Base-by-base conservation (phyloP, 1,140 invertebrate species). In the Drosophila pseudoananassae region DNA sequence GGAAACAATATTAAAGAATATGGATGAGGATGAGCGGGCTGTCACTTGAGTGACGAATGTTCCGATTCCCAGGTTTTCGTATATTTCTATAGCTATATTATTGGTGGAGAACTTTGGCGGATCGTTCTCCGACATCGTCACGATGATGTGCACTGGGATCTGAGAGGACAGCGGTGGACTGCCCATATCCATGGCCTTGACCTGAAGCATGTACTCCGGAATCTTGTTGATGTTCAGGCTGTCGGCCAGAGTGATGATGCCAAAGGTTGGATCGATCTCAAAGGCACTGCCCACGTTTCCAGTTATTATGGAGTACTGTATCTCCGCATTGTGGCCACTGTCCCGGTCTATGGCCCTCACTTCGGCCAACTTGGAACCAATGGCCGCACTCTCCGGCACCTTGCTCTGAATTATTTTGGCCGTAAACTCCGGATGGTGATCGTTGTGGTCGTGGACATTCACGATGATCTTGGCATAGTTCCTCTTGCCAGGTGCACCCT, bases 111-210 rank as follows among this genome's bases (percentile, higher is more conserved):
- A 97, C 51, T 94, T 87, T 2, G 98, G 98, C 15, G 97, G 96
- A 54, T 97, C 95, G 91, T 98, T 97, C 79, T 97, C 96, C 0
- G 97, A 96, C 94, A 98, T 97, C 0, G 97, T 97, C 8, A 98
- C 93, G 85, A 95, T 94, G 12, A 98, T 95, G 89, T 97, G 96
- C 1, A 98, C 96, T 15, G 96, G 96, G 14, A 98, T 93, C 25
- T 96, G 96, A 55, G 95, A 94, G 12, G 95, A 94, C 17, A 96
- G 92, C 0, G 96, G 93, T 8, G 96, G 95, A 12, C 94, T 94
- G 9, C 97, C 97, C 73, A 95, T 94, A 90, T 98, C 97, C 5
- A 94, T 94, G 1, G 97, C 97, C 92, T 95, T 95, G 5, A 98
- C 95, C 47, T 95, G 93, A 6, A 99, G 92, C 90, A 96, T 96